phyloP scores from a whole-genome alignment of 2,113 vertebrate species.

The Campylomormyrus numenius region DNA sequence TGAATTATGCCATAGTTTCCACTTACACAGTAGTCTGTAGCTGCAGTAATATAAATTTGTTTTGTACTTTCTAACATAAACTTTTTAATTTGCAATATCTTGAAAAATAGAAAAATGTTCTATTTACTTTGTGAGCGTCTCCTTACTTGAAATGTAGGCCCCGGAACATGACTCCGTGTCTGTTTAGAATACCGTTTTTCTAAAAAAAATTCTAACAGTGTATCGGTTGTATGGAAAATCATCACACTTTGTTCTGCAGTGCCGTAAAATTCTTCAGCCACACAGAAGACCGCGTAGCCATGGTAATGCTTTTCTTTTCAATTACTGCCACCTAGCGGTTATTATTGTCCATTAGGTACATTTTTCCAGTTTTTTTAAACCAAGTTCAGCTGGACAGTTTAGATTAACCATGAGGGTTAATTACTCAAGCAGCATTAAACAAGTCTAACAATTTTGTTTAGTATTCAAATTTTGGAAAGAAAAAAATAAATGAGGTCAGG shows the following conservation, averaged over 20 bases:
- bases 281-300: background rate
- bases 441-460: background rate
- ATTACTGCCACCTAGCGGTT: conserved; percentile 19
- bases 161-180: background rate
- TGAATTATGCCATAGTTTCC: background rate
- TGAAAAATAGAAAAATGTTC: background rate
- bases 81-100: background rate
- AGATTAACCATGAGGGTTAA: background rate
- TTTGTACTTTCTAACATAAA: background rate
- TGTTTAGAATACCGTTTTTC: background rate
- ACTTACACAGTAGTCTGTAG: background rate
- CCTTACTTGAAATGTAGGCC: background rate
- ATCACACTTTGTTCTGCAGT: conserved; percentile 11
- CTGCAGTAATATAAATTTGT: background rate
- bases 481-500: background rate
- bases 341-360: background rate
- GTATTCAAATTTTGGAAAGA: background rate
- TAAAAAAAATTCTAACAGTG: background rate
- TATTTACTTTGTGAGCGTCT: background rate
- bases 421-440: background rate
- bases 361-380: background rate
- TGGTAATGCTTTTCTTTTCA: conserved; percentile 7
- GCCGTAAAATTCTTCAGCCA: background rate
- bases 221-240: conserved; percentile 1
- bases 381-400: background rate